Conservation (phyloP, 2,797 vertebrate species). For the Chiropotes sagulatus region DNA sequence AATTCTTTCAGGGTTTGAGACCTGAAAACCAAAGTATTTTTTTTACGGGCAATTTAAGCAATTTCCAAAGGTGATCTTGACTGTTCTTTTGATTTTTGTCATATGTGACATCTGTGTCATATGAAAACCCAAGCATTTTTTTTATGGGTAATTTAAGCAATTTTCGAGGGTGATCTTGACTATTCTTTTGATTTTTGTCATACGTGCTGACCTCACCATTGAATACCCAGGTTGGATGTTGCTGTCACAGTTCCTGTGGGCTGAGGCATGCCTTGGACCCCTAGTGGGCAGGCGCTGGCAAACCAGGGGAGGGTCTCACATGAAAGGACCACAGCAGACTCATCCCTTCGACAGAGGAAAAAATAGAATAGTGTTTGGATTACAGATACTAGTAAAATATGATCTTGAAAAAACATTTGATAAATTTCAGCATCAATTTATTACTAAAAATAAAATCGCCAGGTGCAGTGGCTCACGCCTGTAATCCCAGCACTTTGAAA, state of each 20-base stretch:
- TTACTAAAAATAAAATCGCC: not conserved
- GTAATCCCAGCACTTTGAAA: not conserved
- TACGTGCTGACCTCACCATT: not conserved
- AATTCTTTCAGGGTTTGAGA: slow-evolving; percentile 46
- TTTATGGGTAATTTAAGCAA: slow-evolving; percentile 61
- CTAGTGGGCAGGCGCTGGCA: not conserved
- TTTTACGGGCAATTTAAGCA: slow-evolving; percentile 59
- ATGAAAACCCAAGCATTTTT: not conserved
- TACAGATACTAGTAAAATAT: not conserved
- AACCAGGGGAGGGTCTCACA: not conserved
- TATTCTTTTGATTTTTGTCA: slow-evolving; percentile 60
- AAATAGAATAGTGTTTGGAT: not conserved
- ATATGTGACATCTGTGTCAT: not conserved
- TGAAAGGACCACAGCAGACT: not conserved
- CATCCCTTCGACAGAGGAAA: not conserved
- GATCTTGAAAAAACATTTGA: not conserved
- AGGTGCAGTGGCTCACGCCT: not conserved
- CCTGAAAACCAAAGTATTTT: not conserved
- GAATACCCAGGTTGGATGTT: not conserved
- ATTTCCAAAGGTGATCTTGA: slow-evolving; percentile 51
- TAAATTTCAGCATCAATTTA: slow-evolving; percentile 8
- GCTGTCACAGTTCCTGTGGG: not conserved
- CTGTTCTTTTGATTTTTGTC: slow-evolving; percentile 61
- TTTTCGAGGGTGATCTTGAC: slow-evolving; percentile 52
- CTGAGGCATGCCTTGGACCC: accelerated